Conservation (phyloP, 1,140 invertebrate genomes). For the Cyphomyrmex costatus region DNA sequence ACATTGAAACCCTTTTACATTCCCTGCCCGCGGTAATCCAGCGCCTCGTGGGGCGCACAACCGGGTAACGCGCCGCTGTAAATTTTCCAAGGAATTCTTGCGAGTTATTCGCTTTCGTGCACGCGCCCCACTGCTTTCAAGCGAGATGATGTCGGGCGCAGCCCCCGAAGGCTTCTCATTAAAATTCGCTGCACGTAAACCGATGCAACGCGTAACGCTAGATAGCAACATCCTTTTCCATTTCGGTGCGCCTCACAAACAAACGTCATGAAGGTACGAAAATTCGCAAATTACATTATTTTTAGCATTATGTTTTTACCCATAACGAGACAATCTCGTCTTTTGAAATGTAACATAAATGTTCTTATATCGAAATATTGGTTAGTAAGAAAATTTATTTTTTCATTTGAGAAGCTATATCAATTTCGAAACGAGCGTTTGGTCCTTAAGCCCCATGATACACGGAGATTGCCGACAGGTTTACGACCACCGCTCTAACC, state of each 20-base stretch:
- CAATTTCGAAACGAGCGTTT: not conserved
- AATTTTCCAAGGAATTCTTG: slow-evolving; percentile 71
- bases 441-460: slow-evolving; percentile 23
- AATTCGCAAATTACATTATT: slow-evolving; percentile 18
- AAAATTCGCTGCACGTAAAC: slow-evolving; percentile 48
- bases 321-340: not conserved
- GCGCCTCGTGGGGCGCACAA: slow-evolving; percentile 50
- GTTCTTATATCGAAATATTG: not conserved
- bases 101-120: slow-evolving; percentile 51
- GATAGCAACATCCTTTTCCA: slow-evolving; percentile 36
- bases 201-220: slow-evolving; percentile 11
- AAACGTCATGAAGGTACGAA: not conserved
- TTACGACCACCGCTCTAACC: slow-evolving; percentile 27
- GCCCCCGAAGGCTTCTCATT: slow-evolving; percentile 55
- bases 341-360: not conserved
- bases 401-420: not conserved
- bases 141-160: slow-evolving; percentile 28
- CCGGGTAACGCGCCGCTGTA: slow-evolving; percentile 66
- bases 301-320: not conserved
- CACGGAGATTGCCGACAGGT: slow-evolving; percentile 39
- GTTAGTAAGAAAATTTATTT: not conserved
- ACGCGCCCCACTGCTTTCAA: slow-evolving; percentile 40
- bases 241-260: slow-evolving; percentile 20
- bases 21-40: slow-evolving; percentile 66
- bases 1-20: slow-evolving; percentile 77